phyloP scores from a whole-genome alignment of 37 sponge, comb jelly and placozoan species.

The Bolinopsis microptera region DNA sequence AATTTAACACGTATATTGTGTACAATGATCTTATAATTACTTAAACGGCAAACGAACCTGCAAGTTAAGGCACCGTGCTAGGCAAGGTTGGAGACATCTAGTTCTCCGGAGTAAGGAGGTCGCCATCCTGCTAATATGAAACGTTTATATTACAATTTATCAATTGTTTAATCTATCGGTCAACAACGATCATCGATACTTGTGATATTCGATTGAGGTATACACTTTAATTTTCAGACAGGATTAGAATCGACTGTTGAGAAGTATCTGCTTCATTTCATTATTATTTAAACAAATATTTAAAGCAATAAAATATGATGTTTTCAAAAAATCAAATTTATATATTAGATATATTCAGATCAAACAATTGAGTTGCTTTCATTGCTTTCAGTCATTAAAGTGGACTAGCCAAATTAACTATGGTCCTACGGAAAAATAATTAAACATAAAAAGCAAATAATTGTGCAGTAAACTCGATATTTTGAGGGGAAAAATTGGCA shows the following conservation, averaged over 20 bases:
- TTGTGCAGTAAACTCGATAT: neutral
- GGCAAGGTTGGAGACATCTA: neutral
- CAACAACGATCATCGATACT: no score
- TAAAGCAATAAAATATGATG: neutral
- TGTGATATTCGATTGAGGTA: no score
- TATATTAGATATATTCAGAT: neutral
- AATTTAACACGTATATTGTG: no score
- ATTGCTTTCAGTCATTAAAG: neutral
- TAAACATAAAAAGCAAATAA: neutral
- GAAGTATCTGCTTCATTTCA: neutral
- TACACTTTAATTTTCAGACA: no score
- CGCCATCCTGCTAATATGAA: slow-evolving; percentile 28
- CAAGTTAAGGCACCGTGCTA: neutral
- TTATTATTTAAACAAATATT: neutral
- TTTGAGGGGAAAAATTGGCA: neutral
- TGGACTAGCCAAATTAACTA: neutral
- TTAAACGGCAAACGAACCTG: slow-evolving; percentile 39
- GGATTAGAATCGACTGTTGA: no score
- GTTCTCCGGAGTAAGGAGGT: neutral
- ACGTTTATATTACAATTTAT: no score
- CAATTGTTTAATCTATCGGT: no score
- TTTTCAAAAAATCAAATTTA: neutral
- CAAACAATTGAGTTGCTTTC: neutral
- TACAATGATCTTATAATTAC: no score
- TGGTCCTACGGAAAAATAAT: neutral